phyloP scores from a whole-genome alignment of 2,113 vertebrate genomes.

The Phalacrocorax aristotelis region DNA sequence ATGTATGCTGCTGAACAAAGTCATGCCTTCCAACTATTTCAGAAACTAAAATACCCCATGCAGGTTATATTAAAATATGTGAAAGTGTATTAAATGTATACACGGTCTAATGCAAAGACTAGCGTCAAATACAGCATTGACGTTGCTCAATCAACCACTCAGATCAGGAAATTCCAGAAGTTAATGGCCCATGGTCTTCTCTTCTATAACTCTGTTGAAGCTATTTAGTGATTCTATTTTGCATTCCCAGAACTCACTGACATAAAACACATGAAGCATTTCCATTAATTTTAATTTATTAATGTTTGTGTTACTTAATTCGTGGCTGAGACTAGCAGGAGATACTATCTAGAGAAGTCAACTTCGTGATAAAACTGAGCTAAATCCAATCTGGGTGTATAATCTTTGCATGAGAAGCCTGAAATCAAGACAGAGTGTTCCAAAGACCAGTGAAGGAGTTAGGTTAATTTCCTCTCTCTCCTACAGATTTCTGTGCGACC shows the following conservation, averaged over 20 bases:
- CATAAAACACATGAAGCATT: slow-evolving; percentile 8
- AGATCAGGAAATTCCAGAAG: slow-evolving; percentile 64
- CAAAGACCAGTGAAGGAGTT: neutral
- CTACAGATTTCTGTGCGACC: neutral
- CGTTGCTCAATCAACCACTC: slow-evolving; percentile 30
- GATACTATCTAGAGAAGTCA: neutral
- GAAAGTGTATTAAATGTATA: neutral
- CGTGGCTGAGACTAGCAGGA: neutral
- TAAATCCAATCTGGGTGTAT: neutral
- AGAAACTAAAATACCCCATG: neutral
- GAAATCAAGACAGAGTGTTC: neutral
- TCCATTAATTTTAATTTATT: slow-evolving; percentile 24
- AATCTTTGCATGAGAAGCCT: neutral
- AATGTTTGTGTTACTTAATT: slow-evolving; percentile 6
- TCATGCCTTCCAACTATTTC: neutral
- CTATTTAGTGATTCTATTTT: neutral
- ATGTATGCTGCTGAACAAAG: neutral
- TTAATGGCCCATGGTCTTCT: slow-evolving; percentile 32
- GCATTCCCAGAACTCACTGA: slow-evolving; percentile 25
- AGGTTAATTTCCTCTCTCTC: neutral
- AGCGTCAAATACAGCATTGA: slow-evolving; percentile 7
- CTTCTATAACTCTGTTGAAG: neutral
- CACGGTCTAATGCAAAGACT: neutral
- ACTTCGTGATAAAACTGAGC: neutral
- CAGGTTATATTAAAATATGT: neutral